A percentile compares a stretch with the other conserved stretches of the same genome.
phyloP scores from a whole-genome alignment of 2,797 vertebrate species.

The Sardinella longiceps region DNA sequence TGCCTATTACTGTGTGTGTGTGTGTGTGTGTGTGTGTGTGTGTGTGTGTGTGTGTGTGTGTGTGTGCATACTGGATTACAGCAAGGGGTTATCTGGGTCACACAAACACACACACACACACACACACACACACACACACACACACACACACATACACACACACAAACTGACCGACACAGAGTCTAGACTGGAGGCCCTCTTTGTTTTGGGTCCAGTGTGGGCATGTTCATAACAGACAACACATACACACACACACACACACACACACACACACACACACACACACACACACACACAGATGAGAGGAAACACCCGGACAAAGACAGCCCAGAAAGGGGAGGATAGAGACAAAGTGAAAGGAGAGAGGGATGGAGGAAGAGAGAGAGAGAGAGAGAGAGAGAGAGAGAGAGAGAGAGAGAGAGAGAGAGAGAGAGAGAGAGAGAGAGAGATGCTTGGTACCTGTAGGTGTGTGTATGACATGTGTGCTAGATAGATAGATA shows the following conservation, averaged over 20 bases:
- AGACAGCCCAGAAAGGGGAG: not conserved
- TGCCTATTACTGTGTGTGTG: not conserved
- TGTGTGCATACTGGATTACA: not conserved
- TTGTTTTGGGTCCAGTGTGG: slow-evolving; percentile 5
- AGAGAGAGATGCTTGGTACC: not conserved
- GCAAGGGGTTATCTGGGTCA: not conserved
- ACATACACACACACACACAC: not conserved
- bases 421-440: not conserved
- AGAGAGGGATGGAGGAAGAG: not conserved
- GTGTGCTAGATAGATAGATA: not conserved
- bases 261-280: not conserved
- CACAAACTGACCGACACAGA: not conserved
- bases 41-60: not conserved
- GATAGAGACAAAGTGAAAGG: no score
- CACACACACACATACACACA: not conserved
- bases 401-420: not conserved
- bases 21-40: not conserved
- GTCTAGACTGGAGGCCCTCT: not conserved
- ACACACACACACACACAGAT: not conserved
- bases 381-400: not conserved
- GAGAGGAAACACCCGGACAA: not conserved
- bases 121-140: not conserved
- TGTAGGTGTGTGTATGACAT: no score
- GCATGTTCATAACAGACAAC: not conserved
- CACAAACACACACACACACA: not conserved